A percentile compares a stretch with the other conserved stretches of the same genome.
Conservation (phyloP, 2,888 invertebrate genomes). For the Apodemia zela region DNA sequence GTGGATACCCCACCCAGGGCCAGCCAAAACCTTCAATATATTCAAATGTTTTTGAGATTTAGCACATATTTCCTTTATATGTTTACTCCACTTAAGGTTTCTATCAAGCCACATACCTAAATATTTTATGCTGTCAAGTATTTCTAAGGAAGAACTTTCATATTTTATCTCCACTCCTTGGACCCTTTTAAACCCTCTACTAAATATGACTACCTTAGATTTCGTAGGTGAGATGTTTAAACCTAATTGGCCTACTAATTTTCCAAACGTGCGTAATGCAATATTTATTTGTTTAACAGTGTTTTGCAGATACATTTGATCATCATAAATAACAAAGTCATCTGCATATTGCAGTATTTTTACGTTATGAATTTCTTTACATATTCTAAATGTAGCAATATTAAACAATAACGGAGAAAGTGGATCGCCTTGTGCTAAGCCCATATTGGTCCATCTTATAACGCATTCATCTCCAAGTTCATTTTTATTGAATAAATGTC, state of each 20-base stretch:
- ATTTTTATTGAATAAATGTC: constrained; percentile 1
- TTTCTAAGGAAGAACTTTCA: not conserved
- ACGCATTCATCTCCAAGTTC: not conserved
- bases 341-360: constrained; percentile 26
- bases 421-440: not conserved
- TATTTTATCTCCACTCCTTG: not conserved
- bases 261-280: not conserved
- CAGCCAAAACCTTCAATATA: constrained; percentile 19
- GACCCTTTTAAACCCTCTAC: too few relatives aligned
- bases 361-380: not conserved
- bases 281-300: not conserved
- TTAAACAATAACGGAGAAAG: constrained; percentile 22
- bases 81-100: constrained; percentile 4
- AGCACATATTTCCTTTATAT: constrained; percentile 1
- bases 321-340: constrained; percentile 21
- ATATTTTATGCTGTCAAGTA: constrained; percentile 3
- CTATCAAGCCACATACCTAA: constrained; percentile 10
- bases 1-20: constrained; percentile 17
- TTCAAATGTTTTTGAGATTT: constrained; percentile 5
- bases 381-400: constrained; percentile 23
- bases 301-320: not conserved
- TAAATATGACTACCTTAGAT: too few relatives aligned
- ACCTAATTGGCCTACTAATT: not conserved
- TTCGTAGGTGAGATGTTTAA: not conserved
- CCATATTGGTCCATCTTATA: constrained; percentile 18